Percentiles rank a stretch among this genome's conserved stretches.
These are phyloP conservation scores for Bombus pyrosoma DNA, from an alignment of 1,140 invertebrate species.

Conservation along the genomic window DNA sequence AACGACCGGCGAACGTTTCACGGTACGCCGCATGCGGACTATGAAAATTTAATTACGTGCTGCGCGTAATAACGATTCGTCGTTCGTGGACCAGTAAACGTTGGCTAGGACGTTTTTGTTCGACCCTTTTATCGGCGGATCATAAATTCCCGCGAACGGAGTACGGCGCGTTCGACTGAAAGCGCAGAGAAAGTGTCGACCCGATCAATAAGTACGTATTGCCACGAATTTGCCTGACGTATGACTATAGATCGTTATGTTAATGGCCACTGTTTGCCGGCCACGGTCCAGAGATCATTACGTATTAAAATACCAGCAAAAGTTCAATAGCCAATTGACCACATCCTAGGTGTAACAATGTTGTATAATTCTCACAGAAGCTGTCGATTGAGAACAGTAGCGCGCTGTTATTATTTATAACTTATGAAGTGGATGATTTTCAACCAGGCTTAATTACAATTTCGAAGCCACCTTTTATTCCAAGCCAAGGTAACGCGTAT, in stretches of 20 bases:
- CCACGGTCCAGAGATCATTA: neutral
- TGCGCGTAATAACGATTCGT: constrained; percentile 26
- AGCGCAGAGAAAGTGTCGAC: constrained; percentile 30
- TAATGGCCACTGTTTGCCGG: constrained; percentile 25
- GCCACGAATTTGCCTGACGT: constrained; percentile 10
- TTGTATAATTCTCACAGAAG: too few species aligned
- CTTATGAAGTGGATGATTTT: neutral
- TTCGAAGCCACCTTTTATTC: neutral
- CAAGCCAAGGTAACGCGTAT: too few species aligned
- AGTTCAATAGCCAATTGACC: constrained; percentile 1
- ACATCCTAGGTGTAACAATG: too few species aligned
- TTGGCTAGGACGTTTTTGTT: constrained; percentile 12
- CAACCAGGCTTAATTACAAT: neutral
- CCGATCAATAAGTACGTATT: constrained; percentile 16
- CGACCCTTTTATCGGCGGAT: constrained; percentile 21
- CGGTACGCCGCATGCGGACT: constrained; percentile 6
- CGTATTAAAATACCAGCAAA: neutral
- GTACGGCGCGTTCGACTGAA: neutral
- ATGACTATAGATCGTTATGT: constrained; percentile 32
- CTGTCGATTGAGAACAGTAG: neutral
- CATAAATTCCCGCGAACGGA: constrained; percentile 11
- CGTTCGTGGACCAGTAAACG: constrained; percentile 3
- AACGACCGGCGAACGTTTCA: constrained; percentile 24
- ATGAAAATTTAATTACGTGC: constrained; percentile 48
- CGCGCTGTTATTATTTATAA: too few species aligned